Evolutionary conservation across 2,797 vertebrate genomes (phyloP).

Genomic region (Crenuchus spilurus): DNA sequence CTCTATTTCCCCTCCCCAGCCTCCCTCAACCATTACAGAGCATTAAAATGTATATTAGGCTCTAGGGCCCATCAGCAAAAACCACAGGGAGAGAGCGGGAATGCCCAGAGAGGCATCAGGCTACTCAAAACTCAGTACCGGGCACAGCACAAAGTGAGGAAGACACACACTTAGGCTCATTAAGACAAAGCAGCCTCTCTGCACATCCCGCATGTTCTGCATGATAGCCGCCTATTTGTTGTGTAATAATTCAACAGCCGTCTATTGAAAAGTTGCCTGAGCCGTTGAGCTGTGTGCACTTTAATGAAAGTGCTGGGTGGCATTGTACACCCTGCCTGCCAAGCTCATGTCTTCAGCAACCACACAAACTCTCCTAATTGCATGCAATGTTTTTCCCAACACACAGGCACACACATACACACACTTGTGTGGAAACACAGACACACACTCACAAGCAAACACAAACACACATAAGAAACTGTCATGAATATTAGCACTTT

Average conservation of each 20-base stretch:
- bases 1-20: constrained; percentile 56
- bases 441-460: constrained; percentile 31
- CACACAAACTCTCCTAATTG: constrained; percentile 87
- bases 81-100: constrained; percentile 75
- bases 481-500: constrained; percentile 72
- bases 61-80: constrained; percentile 89
- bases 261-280: constrained; percentile 84
- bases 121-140: constrained; percentile 37
- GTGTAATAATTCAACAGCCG: constrained; percentile 89
- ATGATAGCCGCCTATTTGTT: constrained; percentile 91
- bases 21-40: constrained; percentile 76
- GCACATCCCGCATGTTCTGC: constrained; percentile 79
- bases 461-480: constrained; percentile 54
- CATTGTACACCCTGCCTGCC: constrained; percentile 80
- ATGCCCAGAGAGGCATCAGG: constrained; percentile 59
- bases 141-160: constrained; percentile 75
- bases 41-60: constrained; percentile 93
- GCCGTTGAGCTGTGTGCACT: constrained; percentile 89
- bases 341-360: constrained; percentile 85
- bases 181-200: constrained; percentile 87
- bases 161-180: constrained; percentile 92
- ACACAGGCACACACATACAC: constrained; percentile 26
- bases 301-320: constrained; percentile 92
- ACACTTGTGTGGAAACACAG: constrained; percentile 34
- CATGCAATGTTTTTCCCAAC: constrained; percentile 80